Conservation (phyloP, 92 coral and sea anemone species). For the Hydrozoanthus gracilis region DNA sequence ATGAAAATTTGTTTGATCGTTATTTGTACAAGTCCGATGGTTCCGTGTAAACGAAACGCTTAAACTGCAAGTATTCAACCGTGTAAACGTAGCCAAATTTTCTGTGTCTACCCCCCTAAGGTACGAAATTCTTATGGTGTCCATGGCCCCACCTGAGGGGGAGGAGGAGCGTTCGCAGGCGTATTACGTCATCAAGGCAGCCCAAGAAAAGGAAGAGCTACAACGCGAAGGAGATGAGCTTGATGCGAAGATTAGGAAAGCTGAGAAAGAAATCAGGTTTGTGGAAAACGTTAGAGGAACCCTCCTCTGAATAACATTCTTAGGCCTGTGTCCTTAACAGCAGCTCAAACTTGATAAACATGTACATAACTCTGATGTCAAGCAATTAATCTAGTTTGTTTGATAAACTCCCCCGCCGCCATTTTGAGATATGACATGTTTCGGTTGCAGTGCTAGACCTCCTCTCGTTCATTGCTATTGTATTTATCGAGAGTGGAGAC, state of each 20-base stretch:
- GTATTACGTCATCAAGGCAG: constrained; percentile 97
- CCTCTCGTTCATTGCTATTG: too few relatives aligned
- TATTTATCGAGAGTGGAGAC: too few relatives aligned
- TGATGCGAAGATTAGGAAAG: constrained; percentile 98
- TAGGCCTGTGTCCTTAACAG: too few relatives aligned
- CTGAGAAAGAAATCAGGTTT: constrained; percentile 99
- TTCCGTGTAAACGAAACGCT: neutral
- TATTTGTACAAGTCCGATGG: too few relatives aligned
- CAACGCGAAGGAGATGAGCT: constrained; percentile 97
- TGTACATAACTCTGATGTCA: too few relatives aligned
- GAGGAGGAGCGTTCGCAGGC: constrained; percentile 99
- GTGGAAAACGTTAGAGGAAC: neutral
- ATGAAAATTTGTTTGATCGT: too few relatives aligned
- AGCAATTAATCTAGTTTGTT: neutral
- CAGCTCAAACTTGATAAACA: too few relatives aligned
- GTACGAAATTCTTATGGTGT: constrained; percentile 96
- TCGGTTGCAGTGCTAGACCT: too few relatives aligned
- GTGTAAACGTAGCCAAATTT: neutral
- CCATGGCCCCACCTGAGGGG: constrained; percentile 99
- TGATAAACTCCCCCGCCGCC: neutral
- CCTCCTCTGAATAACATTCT: too few relatives aligned
- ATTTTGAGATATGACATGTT: too few relatives aligned
- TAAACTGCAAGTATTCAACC: neutral
- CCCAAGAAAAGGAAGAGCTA: constrained; percentile 98
- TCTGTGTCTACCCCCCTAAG: constrained; percentile 47